Conservation (phyloP, 2,888 invertebrate species). For the Dryobotodes eremita region DNA sequence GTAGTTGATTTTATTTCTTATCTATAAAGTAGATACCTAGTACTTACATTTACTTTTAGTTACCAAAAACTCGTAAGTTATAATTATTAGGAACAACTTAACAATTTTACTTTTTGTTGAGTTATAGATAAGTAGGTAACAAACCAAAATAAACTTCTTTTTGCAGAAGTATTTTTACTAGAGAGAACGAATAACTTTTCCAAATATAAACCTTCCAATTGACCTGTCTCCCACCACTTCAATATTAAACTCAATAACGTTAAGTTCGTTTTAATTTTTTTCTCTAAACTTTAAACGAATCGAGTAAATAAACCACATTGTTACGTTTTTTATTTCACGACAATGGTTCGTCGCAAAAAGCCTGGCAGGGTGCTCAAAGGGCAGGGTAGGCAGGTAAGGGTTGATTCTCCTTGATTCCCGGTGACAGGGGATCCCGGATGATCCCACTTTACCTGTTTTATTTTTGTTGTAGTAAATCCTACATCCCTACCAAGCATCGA, state of each 20-base stretch:
- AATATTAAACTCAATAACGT: slow-evolving; percentile 1
- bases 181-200: neutral
- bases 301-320: slow-evolving; percentile 74
- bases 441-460: slow-evolving; percentile 74
- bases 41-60: too few relatives aligned
- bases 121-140: neutral
- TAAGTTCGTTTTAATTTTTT: slow-evolving; percentile 34
- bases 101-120: neutral
- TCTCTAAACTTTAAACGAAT: slow-evolving; percentile 67
- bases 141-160: too few relatives aligned
- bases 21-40: neutral
- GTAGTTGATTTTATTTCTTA: neutral
- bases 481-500: slow-evolving; percentile 42
- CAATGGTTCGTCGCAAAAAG: slow-evolving; percentile 81
- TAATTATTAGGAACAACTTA: neutral
- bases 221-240: slow-evolving; percentile 8
- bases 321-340: slow-evolving; percentile 72
- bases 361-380: slow-evolving; percentile 79
- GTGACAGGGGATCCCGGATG: slow-evolving; percentile 78
- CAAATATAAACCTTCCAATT: slow-evolving; percentile 2
- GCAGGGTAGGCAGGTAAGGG: slow-evolving; percentile 78
- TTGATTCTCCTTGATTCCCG: slow-evolving; percentile 73
- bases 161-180: neutral
- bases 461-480: slow-evolving; percentile 67
- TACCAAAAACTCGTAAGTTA: neutral